Evolutionary conservation across 2,888 invertebrate species (phyloP), one percentile per base, ranked within the genome.

Genomic region (Lasioglossum villosulum): DNA sequence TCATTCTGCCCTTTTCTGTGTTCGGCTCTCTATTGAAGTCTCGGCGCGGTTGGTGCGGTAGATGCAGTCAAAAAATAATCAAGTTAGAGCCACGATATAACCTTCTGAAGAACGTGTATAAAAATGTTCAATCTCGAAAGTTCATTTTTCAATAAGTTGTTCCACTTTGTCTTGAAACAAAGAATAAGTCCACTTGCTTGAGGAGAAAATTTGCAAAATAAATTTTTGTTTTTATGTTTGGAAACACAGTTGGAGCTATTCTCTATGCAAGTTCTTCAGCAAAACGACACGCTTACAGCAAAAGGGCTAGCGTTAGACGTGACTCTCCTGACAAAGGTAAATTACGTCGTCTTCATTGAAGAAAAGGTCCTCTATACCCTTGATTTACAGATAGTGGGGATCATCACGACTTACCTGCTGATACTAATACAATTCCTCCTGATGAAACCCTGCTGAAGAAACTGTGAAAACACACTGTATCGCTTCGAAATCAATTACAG

Each of bases 231-330:
- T 92, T 4, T 1, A 14, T 39, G 39, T 39, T 39, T 5, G 27
- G 5, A 56, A 42, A 8, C 86, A 8, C 75, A 94, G 93, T 78
- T 94, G 72, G 85, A 93, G 76, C 63, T 92, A 14, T 93, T 93
- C 73, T 93, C 93, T 0, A 73, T 93, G n/a, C 93, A 94, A 92
- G 84, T 92, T 16, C 70, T 94, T 1, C 93, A 93, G 48, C 90
- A 89, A 0, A 88, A 91, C n/a, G 90, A 89, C 45, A 81, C 79
- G 27, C 92, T 93, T 19, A 79, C 78, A 23, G 92, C 92, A 2
- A 92, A 90, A 82, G 93, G 92, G 10, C 79, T 93, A 0, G 68
- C 78, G 4, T 45, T 94, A 16, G 92, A 94, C 34, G 92, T 91
- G 3, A 86, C 90, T 0, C 88, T 94, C 37, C 82, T 93, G 14